Evolutionary conservation across 2,888 invertebrate genomes (phyloP), one percentile per base, ranked within the genome.

Genomic region (Diplazon laetatorius): DNA sequence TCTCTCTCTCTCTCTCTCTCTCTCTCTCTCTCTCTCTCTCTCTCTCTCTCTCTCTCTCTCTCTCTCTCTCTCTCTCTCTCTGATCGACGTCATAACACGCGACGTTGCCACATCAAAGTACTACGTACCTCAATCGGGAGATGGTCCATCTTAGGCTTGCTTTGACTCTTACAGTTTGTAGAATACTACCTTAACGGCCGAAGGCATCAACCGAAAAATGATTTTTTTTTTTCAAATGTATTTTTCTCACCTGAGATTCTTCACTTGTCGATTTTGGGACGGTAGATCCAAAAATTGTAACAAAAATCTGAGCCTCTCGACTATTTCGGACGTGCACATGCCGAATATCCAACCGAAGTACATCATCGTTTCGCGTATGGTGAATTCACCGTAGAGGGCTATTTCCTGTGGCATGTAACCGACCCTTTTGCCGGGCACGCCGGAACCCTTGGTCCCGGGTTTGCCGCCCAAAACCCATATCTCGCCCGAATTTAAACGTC

Each of bases 371-470:
- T 98, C 98, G 82, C 95, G 95, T 87, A 98, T 98, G 39, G 97
- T 96, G 92, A 98, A 98, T 92, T 97, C 97, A 1, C 96, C 97
- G 90, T 97, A 97, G 0, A 97, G 92, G 0, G 97, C 97, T 75
- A 97, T 97, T 92, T 97, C 97, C 87, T 97, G 96, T 0, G 98
- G 98, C 98, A 98, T 98, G 92, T 98, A 98, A 63, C 98, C 98
- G n/a, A 98, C 97, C 25, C 97, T 94, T 88, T 96, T 96, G 9
- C 98, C 98, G 0, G 98, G 98, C 14, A 97, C 97, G 5, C 96
- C 97, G 5, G 96, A 97, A n/a, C 95, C 97, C 89, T 94, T 94
- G 0, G 97, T 95, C 2, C 97, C 98, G 0, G 98, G 98, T 85
- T 95, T 95, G 20, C 97, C 96, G 0, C 98, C 98, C 66, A 98